Conservation (phyloP, 2,113 vertebrate species). For the Trematocara zebra region DNA sequence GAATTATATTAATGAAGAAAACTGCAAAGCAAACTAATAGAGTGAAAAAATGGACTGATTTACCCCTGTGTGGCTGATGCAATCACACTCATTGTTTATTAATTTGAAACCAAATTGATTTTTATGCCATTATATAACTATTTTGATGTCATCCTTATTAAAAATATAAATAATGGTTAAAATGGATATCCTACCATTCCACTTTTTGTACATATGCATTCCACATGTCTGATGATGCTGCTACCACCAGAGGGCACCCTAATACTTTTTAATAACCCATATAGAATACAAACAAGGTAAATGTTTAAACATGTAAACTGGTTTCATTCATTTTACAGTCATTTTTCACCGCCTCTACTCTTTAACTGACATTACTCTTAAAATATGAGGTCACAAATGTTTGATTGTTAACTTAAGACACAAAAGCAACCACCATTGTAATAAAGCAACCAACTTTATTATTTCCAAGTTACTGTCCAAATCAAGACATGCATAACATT, state of each 20-base stretch:
- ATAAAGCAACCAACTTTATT: neutral
- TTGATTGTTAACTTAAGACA: neutral
- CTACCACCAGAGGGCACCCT: neutral
- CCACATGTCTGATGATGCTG: neutral
- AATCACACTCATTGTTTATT: neutral
- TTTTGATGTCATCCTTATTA: neutral
- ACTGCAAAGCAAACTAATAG: too few species aligned
- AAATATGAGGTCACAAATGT: neutral
- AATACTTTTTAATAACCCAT: rapidly evolving
- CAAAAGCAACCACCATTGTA: neutral
- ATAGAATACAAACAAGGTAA: rapidly evolving
- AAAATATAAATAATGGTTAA: neutral
- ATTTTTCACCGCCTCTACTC: neutral
- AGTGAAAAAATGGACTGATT: too few species aligned
- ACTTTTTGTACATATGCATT: neutral
- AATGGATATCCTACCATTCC: neutral
- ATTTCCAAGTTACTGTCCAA: neutral
- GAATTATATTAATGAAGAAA: too few species aligned
- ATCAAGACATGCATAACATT: neutral
- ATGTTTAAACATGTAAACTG: neutral
- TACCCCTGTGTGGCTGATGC: too few species aligned
- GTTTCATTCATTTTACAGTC: neutral
- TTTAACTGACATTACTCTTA: neutral
- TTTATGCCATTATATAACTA: neutral
- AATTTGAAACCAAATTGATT: neutral